phyloP scores from a whole-genome alignment of 2,113 vertebrate species.

The Zootoca vivipara region DNA sequence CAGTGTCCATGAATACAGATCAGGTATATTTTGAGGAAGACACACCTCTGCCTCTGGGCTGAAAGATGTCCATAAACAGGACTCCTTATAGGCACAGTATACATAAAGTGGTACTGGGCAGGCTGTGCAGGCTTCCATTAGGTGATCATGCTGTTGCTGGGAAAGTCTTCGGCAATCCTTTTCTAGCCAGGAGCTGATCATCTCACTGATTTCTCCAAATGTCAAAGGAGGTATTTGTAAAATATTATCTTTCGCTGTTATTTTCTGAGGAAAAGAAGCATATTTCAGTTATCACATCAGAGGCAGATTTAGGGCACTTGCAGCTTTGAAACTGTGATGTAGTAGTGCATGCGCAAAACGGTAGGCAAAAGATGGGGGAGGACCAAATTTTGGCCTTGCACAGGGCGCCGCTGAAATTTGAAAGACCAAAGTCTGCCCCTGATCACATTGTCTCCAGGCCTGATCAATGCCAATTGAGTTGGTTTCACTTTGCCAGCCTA shows the following conservation, averaged over 20 bases:
- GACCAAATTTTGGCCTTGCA: too few relatives aligned
- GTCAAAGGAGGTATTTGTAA: conserved; percentile 65
- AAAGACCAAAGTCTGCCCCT: too few relatives aligned
- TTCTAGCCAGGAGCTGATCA: conserved; percentile 52
- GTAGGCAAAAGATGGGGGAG: too few relatives aligned
- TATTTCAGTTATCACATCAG: background rate
- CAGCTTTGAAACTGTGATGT: too few relatives aligned
- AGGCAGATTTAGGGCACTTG: too few relatives aligned
- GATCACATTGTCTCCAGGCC: background rate
- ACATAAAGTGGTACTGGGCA: conserved; percentile 74
- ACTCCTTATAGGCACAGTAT: conserved; percentile 66
- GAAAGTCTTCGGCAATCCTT: conserved; percentile 58
- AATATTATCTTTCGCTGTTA: conserved; percentile 42
- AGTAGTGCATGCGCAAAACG: too few relatives aligned
- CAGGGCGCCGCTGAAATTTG: too few relatives aligned
- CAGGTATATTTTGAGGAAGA: conserved; percentile 55
- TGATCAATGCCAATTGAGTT: background rate
- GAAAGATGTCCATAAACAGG: conserved; percentile 70
- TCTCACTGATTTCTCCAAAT: conserved; percentile 56
- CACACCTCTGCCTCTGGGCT: conserved; percentile 41
- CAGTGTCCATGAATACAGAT: conserved; percentile 64
- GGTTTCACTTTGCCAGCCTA: background rate
- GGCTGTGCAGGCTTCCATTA: conserved; percentile 63
- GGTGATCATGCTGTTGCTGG: conserved; percentile 58
- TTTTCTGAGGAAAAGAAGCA: conserved; percentile 50